These are phyloP conservation scores for Austrolebias charrua DNA, from an alignment of 2,797 vertebrate genomes.

Conservation along the genomic window DNA sequence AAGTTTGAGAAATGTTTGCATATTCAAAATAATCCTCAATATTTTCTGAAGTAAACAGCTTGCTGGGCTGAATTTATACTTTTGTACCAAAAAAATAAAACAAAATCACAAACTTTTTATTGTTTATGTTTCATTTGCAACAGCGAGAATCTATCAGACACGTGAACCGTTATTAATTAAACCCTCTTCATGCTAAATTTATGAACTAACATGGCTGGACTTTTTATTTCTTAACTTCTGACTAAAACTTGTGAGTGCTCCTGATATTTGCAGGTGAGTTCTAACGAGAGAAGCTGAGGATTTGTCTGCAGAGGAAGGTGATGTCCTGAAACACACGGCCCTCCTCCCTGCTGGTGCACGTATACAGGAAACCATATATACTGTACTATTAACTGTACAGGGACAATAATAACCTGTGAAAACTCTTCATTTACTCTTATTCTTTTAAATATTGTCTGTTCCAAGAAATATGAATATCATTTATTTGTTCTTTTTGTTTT, in stretches of 20 bases:
- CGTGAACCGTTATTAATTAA: conserved; percentile 49
- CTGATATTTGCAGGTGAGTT: conserved; percentile 61
- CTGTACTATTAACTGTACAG: conserved; percentile 9
- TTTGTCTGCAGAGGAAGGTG: conserved; percentile 63
- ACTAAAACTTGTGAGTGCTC: conserved; percentile 81
- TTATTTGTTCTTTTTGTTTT: neutral
- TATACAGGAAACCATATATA: conserved; percentile 25
- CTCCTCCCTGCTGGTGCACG: conserved; percentile 39
- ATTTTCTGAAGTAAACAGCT: conserved; percentile 7
- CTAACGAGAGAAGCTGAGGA: conserved; percentile 60
- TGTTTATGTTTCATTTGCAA: conserved; percentile 34
- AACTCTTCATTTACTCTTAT: neutral
- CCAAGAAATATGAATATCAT: neutral
- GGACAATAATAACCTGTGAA: neutral
- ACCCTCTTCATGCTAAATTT: conserved; percentile 48
- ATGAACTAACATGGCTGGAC: conserved; percentile 77
- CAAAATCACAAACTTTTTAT: conserved; percentile 18
- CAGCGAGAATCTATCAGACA: conserved; percentile 24
- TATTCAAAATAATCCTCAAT: conserved; percentile 3
- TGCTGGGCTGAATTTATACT: conserved; percentile 25
- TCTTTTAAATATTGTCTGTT: neutral
- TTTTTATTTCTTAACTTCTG: conserved; percentile 19
- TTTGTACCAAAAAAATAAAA: neutral
- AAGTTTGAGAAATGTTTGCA: neutral
- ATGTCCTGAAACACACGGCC: conserved; percentile 61